phyloP scores from a whole-genome alignment of 2,113 vertebrate species.

The Polypterus bichir region DNA sequence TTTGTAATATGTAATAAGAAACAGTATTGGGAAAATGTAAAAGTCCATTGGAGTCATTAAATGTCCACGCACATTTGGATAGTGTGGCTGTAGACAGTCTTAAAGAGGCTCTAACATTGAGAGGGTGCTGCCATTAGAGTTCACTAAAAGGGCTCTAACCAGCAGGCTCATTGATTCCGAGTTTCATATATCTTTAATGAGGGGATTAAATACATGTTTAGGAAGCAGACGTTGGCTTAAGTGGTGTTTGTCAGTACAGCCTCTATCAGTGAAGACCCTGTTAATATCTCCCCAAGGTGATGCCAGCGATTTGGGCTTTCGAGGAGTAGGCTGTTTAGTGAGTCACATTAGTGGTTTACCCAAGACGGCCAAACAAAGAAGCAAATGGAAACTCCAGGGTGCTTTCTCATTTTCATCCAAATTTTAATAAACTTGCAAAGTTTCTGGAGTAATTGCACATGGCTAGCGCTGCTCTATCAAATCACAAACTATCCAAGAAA shows the following conservation, averaged over 20 bases:
- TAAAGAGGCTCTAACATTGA: constrained; percentile 75
- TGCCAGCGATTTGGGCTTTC: constrained; percentile 30
- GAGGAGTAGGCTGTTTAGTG: constrained; percentile 41
- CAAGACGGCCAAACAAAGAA: constrained; percentile 18
- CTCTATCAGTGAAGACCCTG: constrained; percentile 53
- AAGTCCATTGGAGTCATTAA: too few species aligned
- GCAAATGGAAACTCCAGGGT: too few species aligned
- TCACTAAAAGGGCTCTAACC: constrained; percentile 68
- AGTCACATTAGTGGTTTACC: constrained; percentile 42
- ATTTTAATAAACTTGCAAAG: too few species aligned
- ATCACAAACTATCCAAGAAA: too few species aligned
- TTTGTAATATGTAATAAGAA: too few species aligned
- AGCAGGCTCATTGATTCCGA: constrained; percentile 79
- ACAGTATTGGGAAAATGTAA: too few species aligned
- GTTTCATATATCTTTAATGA: constrained; percentile 99
- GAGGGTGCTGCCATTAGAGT: constrained; percentile 85
- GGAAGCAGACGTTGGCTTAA: constrained; percentile 80
- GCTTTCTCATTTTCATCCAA: too few species aligned
- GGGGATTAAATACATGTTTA: constrained; percentile 97
- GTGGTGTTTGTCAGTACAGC: constrained; percentile 59
- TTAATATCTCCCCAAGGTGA: constrained; percentile 62
- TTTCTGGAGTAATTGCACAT: too few species aligned
- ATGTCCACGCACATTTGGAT: too few species aligned
- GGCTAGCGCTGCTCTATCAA: too few species aligned
- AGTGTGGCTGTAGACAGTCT: constrained; percentile 60